These are phyloP conservation scores for Nesogale talazaci DNA, from an alignment of 2,113 vertebrate genomes.

Conservation along the genomic window DNA sequence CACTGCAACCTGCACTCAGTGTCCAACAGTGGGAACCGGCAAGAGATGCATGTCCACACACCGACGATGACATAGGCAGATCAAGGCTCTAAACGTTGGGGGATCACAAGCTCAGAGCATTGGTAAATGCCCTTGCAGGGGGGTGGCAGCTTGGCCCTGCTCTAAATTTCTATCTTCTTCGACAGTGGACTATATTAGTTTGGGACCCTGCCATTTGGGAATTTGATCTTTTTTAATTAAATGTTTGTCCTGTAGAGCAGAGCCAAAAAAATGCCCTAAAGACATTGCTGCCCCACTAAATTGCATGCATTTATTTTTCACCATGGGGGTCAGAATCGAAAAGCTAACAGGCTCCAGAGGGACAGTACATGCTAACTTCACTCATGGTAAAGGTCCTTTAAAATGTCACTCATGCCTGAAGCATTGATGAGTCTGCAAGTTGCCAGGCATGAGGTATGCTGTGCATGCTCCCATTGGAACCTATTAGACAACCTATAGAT, in stretches of 20 bases:
- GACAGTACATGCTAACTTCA: conserved; percentile 81
- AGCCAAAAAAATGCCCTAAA: conserved; percentile 79
- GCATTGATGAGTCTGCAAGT: conserved; percentile 76
- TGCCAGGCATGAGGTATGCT: conserved; percentile 48
- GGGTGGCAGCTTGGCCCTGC: not conserved
- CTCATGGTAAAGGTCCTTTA: conserved; percentile 82
- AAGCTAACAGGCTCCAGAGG: conserved; percentile 85
- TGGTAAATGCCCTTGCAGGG: not conserved
- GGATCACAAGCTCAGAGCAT: not conserved
- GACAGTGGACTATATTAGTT: conserved; percentile 47
- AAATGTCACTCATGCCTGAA: conserved; percentile 79
- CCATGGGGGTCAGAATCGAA: conserved; percentile 74
- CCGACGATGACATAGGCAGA: not conserved
- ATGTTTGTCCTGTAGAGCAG: conserved; percentile 55
- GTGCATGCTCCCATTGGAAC: conserved; percentile 79
- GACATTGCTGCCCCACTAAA: conserved; percentile 76
- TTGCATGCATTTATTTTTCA: conserved; percentile 76
- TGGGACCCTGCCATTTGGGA: not conserved
- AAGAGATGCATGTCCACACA: not conserved
- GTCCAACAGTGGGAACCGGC: not conserved
- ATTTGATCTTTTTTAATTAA: not conserved
- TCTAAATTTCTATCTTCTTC: not conserved
- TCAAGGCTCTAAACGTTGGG: not conserved
- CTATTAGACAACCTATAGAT: conserved; percentile 83
- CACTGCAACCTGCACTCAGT: not conserved